Conservation (phyloP, 2,888 invertebrate species). For the Harpalus rubripes region DNA sequence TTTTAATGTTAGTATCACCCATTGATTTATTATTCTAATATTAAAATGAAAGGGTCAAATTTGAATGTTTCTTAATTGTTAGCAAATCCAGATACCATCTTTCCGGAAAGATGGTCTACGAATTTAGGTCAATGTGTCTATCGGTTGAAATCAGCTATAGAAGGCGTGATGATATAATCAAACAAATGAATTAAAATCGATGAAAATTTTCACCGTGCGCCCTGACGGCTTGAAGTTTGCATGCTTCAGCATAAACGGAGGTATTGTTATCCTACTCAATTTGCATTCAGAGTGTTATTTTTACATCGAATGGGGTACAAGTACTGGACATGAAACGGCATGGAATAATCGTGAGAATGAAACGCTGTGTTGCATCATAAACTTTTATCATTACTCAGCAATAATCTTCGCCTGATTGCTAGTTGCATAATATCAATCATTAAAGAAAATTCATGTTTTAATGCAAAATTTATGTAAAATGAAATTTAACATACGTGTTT, state of each 20-base stretch:
- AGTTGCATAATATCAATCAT: slow-evolving; percentile 18
- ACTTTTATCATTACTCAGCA: slow-evolving; percentile 26
- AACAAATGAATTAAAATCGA: not conserved
- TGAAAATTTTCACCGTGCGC: not conserved
- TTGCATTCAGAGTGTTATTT: not conserved
- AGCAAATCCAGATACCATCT: too few species aligned
- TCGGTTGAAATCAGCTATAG: not conserved
- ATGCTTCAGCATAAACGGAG: not conserved
- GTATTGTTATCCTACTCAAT: not conserved
- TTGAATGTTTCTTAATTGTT: too few species aligned
- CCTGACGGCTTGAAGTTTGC: not conserved
- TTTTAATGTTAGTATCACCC: too few species aligned
- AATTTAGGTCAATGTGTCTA: not conserved
- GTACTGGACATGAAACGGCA: not conserved
- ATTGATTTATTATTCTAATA: too few species aligned
- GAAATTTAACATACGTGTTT: not conserved
- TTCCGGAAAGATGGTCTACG: not conserved
- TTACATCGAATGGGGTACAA: not conserved
- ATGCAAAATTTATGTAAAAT: slow-evolving; percentile 4
- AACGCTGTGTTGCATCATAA: slow-evolving; percentile 25
- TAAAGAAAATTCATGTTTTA: not conserved
- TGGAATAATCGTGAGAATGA: slow-evolving; percentile 36
- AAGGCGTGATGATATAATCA: not conserved
- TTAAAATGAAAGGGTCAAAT: too few species aligned
- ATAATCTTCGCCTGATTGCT: slow-evolving; percentile 1